Evolutionary conservation across 2,113 vertebrate genomes (phyloP), one percentile per base, ranked within the genome.

Genomic region (Microcebus ravelobensis): DNA sequence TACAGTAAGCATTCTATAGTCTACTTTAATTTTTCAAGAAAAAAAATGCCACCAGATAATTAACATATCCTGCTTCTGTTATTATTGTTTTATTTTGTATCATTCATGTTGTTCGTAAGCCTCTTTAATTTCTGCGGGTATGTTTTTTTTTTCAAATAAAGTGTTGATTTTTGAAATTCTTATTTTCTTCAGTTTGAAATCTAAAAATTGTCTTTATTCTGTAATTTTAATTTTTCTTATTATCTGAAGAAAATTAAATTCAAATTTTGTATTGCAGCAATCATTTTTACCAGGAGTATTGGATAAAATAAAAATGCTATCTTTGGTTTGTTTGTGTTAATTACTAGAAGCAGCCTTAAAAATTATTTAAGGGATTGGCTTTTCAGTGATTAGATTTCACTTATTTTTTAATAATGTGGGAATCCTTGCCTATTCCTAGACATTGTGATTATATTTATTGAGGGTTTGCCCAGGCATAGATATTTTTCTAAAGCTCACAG

Each of bases 81-180:
- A 52, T 42, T 57, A 27, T 50, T 91, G 17, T 36, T 68, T 57
- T 39, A 3, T 92, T 27, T 50, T 70, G 3, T 17, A 27, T 61
- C 67, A 5, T 25, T 86, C 55, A 5, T 87, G 27, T 67, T 48
- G 13, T 89, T 57, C 21, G 82, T 74, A 74, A 71, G 4, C 31
- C 13, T n/a, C 21, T 91, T 85, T 84, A 48, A 94, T 27, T 90
- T 79, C 70, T 48, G 34, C 7, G 68, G 12, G 11, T 80, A 61
- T 39, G 1, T 74, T 88, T 96, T 29, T 91, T 88, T 95, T 29
- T 91, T 76, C 48, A 85, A 31, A 55, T 31, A 81, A 94, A 85
- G 13, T 10, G 34, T 59, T 93, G 61, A 45, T 34, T 80, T 80
- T 52, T 70, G 6, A 11, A 80, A 31, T 15, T 81, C 11, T 27